Percentiles rank a stretch among this genome's conserved stretches.
These are phyloP conservation scores for Notoglanidium macrostoma DNA, from an alignment of 2,797 vertebrate species.

Conservation along the genomic window DNA sequence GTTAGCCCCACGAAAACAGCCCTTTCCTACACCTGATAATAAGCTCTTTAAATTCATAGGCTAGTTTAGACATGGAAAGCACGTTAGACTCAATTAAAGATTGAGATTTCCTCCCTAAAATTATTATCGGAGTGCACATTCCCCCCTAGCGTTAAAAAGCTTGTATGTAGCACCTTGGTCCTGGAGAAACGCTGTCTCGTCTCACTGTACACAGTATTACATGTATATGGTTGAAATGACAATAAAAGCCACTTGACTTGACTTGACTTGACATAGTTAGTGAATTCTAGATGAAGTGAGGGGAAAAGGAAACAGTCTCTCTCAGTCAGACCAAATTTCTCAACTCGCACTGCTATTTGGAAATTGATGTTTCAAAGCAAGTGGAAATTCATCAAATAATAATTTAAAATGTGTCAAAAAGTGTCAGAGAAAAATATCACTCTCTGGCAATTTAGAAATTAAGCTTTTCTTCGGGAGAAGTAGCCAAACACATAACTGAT, in stretches of 20 bases:
- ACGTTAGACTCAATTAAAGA: neutral
- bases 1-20: neutral
- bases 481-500: constrained; percentile 40
- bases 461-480: constrained; percentile 50
- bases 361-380: constrained; percentile 68
- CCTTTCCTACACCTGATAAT: neutral
- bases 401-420: constrained; percentile 66
- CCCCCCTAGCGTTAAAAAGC: no score
- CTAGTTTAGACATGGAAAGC: neutral
- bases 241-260: no score
- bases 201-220: no score
- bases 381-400: constrained; percentile 72
- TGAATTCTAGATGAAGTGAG: neutral
- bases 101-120: neutral
- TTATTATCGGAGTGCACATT: no score
- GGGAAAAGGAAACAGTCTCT: neutral
- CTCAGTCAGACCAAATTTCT: constrained; percentile 33
- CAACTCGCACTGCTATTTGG: constrained; percentile 64
- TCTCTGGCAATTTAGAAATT: constrained; percentile 69
- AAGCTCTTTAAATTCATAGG: no score
- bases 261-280: neutral
- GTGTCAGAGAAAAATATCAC: constrained; percentile 40
- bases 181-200: no score
- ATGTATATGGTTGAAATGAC: no score
- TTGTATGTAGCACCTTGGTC: no score